Conservation (phyloP, 92 coral and sea anemone species). For the Desmophyllum pertusum region DNA sequence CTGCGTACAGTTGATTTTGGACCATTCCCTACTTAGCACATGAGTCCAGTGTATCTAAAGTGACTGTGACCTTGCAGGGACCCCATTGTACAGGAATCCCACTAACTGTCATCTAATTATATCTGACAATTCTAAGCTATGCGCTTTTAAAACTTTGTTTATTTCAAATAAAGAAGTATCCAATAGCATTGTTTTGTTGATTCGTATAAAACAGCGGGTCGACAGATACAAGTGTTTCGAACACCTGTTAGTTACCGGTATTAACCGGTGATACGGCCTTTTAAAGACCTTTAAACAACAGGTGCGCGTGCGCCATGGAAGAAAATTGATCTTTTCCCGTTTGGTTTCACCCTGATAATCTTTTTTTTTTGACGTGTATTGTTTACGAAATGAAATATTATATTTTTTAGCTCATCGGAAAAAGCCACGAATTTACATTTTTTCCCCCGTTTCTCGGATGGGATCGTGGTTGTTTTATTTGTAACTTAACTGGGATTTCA, state of each 20-base stretch:
- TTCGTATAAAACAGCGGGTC: background rate
- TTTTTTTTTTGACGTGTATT: background rate
- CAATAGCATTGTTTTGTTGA: background rate
- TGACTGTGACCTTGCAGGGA: too few relatives aligned
- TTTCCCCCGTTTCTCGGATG: slow-evolving; percentile 1
- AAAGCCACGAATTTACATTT: background rate
- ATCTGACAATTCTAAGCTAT: background rate
- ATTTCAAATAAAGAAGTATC: background rate
- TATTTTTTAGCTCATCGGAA: background rate
- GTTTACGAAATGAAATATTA: slow-evolving; percentile 10
- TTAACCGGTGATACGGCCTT: slow-evolving; percentile 24
- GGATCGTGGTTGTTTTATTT: background rate
- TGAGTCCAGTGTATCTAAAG: too few relatives aligned
- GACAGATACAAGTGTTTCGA: slow-evolving; percentile 1
- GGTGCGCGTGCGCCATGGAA: slow-evolving; percentile 22
- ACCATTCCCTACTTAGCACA: too few relatives aligned
- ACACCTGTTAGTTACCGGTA: slow-evolving; percentile 37
- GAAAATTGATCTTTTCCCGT: background rate
- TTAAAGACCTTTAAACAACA: background rate
- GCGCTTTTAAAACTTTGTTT: background rate
- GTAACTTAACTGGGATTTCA: background rate
- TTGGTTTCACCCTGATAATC: background rate
- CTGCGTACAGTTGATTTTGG: too few relatives aligned
- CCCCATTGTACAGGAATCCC: background rate
- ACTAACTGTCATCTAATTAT: background rate